Conservation (phyloP, 2,888 invertebrate genomes). For the Clivina fossor region DNA sequence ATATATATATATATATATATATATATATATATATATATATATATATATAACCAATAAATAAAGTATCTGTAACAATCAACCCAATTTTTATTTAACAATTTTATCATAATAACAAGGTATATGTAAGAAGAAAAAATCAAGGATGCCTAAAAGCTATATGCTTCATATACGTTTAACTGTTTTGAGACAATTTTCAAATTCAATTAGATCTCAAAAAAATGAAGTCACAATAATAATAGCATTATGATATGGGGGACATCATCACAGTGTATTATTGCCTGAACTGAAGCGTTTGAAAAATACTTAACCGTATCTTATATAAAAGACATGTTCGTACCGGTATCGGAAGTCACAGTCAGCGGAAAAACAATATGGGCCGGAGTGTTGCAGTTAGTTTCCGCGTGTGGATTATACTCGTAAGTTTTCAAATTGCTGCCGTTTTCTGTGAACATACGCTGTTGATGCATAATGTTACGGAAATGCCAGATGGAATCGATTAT, state of each 20-base stretch:
- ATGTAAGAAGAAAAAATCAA: constrained; percentile 4
- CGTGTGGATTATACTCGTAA: constrained; percentile 23
- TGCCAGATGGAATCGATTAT: too few relatives aligned
- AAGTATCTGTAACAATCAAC: background rate
- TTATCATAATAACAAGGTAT: background rate
- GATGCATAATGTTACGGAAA: too few relatives aligned
- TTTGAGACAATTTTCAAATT: constrained; percentile 20
- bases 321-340: constrained; percentile 26
- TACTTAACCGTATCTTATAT: constrained; percentile 27
- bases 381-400: constrained; percentile 18
- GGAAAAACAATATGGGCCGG: constrained; percentile 22
- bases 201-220: constrained; percentile 27
- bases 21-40: too few relatives aligned
- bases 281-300: constrained; percentile 24
- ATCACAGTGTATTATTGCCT: constrained; percentile 22
- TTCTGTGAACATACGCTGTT: too few relatives aligned
- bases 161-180: constrained; percentile 27
- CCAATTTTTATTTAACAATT: constrained; percentile 3
- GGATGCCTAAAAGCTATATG: constrained; percentile 12
- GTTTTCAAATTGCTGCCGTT: constrained; percentile 18
- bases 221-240: constrained; percentile 22
- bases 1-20: too few relatives aligned
- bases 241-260: constrained; percentile 4
- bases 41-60: too few relatives aligned
- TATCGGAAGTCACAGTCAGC: constrained; percentile 26